These are phyloP conservation scores for Bugula neritina DNA, from an alignment of 2,888 invertebrate species.

Conservation along the genomic window DNA sequence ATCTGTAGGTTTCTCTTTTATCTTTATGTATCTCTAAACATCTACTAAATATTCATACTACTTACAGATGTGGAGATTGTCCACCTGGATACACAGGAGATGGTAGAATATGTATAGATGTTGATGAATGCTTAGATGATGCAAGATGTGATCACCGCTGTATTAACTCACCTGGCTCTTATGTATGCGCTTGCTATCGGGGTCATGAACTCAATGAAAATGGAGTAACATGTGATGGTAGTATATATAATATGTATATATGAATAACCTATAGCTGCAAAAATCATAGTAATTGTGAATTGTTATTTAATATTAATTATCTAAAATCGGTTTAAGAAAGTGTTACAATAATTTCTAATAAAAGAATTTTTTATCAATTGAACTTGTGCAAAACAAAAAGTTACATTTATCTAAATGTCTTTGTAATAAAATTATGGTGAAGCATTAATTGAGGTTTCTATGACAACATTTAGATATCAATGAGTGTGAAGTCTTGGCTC, in stretches of 20 bases:
- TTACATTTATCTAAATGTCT: too few relatives aligned
- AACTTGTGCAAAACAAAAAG: too few relatives aligned
- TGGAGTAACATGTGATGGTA: constrained; percentile 20
- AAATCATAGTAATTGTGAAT: too few relatives aligned
- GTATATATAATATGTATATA: too few relatives aligned
- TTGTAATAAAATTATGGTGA: too few relatives aligned
- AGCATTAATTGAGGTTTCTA: too few relatives aligned
- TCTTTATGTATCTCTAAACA: background rate
- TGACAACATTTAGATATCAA: background rate
- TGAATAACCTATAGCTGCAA: too few relatives aligned
- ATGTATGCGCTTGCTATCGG: background rate
- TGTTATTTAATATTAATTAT: too few relatives aligned
- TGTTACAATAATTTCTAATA: too few relatives aligned
- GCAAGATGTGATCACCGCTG: constrained; percentile 8
- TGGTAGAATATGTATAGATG: constrained; percentile 12
- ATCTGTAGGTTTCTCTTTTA: background rate
- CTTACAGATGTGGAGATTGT: constrained; percentile 20
- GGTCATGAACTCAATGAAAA: background rate
- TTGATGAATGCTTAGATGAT: background rate
- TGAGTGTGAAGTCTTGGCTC: background rate
- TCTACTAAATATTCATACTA: background rate
- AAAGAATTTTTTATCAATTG: too few relatives aligned
- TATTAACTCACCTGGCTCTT: constrained; percentile 23
- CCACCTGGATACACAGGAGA: constrained; percentile 26
- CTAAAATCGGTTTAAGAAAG: too few relatives aligned